Evolutionary conservation across 2,113 vertebrate genomes (phyloP), one percentile per base, ranked within the genome.

Genomic region (Tragelaphus strepsiceros): DNA sequence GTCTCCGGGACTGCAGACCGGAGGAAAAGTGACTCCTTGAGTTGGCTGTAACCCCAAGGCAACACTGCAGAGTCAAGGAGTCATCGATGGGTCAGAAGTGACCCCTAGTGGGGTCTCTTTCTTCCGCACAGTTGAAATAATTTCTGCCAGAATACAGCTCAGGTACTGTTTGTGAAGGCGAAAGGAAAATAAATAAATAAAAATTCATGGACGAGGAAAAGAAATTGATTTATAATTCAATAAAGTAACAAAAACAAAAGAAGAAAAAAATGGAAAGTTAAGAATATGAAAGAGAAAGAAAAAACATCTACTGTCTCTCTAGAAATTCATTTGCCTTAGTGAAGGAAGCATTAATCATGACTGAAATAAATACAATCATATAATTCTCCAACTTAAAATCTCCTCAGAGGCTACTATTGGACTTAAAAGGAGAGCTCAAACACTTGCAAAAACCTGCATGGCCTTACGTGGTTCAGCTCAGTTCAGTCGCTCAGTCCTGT

Each of bases 51-150:
- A 89, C 91, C 30, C 51, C 28, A 51, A 74, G 58, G 19, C 43
- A 90, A 90, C 92, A 32, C 5, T 85, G 16, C 46, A 61, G 7
- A 30, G 35, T 90, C 51, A 91, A 80, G 13, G 81, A 80, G 54
- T 82, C 91, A 96, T 95, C 74, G 15, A 81, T 98, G 90, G 39
- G 96, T 96, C 97, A 97, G 97, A 98, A 97, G 97, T 98, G 98
- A 98, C 98, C 98, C 81, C 98, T 98, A 97, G 98, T 98, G 98
- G 98, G 97, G 88, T 96, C 95, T 92, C 43, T 94, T 46, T 86
- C 64, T 85, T 90, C 56, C 32, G 2, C 26, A 92, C 14, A 19
- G 11, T 80, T 62, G 46, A 97, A 97, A 71, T 87, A 59, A 85
- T 16, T 11, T 82, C 6, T 84, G 17, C 3, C 16, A 10, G 17